Percentiles rank a stretch among this genome's conserved stretches.
Conservation (phyloP, 2,888 invertebrate species). For the Allophyes oxyacanthae region DNA sequence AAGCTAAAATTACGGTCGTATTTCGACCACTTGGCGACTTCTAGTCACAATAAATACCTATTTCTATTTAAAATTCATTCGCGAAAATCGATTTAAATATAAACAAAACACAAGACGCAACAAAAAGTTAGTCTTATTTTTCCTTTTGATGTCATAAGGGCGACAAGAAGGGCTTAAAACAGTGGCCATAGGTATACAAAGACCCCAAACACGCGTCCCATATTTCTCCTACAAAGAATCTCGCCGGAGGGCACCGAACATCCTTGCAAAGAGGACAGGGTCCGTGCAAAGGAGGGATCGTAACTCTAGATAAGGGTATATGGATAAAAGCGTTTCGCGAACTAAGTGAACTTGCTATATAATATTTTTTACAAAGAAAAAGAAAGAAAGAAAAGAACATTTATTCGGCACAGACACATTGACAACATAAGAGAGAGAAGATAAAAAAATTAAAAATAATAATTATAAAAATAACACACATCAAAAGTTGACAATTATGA, state of each 20-base stretch:
- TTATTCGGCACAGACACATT: too few species aligned
- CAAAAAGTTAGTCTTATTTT: conserved; percentile 5
- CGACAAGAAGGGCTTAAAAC: conserved; percentile 20
- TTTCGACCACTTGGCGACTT: too few species aligned
- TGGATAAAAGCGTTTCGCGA: conserved; percentile 38
- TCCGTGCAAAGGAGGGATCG: conserved; percentile 30
- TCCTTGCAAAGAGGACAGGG: conserved; percentile 41
- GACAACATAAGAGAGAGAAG: too few species aligned
- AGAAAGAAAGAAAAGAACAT: too few species aligned
- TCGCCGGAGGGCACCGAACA: conserved; percentile 24
- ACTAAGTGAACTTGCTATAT: conserved; percentile 12
- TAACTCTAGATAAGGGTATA: conserved; percentile 37
- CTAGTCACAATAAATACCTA: conserved; percentile 11
- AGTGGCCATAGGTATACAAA: conserved; percentile 10
- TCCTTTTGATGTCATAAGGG: not conserved
- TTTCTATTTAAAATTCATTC: too few species aligned
- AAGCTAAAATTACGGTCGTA: too few species aligned
- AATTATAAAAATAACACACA: too few species aligned
- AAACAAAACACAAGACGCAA: too few species aligned
- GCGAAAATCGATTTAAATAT: too few species aligned
- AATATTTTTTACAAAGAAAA: too few species aligned
- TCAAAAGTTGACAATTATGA: too few species aligned
- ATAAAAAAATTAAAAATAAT: too few species aligned
- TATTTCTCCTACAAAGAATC: conserved; percentile 36
- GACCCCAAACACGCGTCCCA: conserved; percentile 37